A percentile compares a stretch with the other conserved stretches of the same genome.
Evolutionary conservation across 1,140 invertebrate genomes (phyloP).

Genomic region (Drosophila pectinifera): DNA sequence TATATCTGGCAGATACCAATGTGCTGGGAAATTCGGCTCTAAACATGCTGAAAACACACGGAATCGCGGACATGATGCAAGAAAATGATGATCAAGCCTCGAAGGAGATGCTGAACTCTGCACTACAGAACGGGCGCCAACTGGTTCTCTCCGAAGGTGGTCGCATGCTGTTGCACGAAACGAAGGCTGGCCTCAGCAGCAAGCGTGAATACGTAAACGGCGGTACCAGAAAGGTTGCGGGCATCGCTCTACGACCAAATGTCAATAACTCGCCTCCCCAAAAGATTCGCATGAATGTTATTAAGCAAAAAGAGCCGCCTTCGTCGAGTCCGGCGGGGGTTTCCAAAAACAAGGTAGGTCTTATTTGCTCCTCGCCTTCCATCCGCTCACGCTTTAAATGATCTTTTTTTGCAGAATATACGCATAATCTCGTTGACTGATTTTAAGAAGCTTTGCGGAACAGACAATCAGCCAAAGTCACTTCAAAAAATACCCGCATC

Average conservation of each 20-base stretch:
- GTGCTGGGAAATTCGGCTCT: slow-evolving; percentile 84
- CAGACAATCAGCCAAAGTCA: slow-evolving; percentile 65
- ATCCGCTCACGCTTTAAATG: too few relatives aligned
- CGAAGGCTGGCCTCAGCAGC: slow-evolving; percentile 55
- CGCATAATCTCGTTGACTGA: slow-evolving; percentile 81
- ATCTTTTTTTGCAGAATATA: slow-evolving; percentile 62
- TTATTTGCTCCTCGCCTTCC: too few relatives aligned
- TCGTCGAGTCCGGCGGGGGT: slow-evolving; percentile 37
- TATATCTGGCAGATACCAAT: slow-evolving; percentile 42
- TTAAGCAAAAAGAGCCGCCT: slow-evolving; percentile 58
- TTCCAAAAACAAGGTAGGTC: slow-evolving; percentile 68
- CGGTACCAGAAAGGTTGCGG: slow-evolving; percentile 27
- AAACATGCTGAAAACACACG: slow-evolving; percentile 91
- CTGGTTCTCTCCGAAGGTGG: slow-evolving; percentile 92
- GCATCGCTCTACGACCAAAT: slow-evolving; percentile 31
- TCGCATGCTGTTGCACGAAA: slow-evolving; percentile 89
- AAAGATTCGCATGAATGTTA: slow-evolving; percentile 74
- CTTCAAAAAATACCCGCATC: slow-evolving; percentile 75
- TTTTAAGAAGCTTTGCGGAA: slow-evolving; percentile 76
- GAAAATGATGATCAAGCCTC: slow-evolving; percentile 87
- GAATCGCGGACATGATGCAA: slow-evolving; percentile 91
- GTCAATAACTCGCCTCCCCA: slow-evolving; percentile 50
- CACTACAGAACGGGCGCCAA: slow-evolving; percentile 92
- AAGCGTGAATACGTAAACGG: slow-evolving; percentile 60
- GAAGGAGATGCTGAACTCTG: slow-evolving; percentile 87